phyloP scores from a whole-genome alignment of 2,888 invertebrate species.

The Idaea biselata region DNA sequence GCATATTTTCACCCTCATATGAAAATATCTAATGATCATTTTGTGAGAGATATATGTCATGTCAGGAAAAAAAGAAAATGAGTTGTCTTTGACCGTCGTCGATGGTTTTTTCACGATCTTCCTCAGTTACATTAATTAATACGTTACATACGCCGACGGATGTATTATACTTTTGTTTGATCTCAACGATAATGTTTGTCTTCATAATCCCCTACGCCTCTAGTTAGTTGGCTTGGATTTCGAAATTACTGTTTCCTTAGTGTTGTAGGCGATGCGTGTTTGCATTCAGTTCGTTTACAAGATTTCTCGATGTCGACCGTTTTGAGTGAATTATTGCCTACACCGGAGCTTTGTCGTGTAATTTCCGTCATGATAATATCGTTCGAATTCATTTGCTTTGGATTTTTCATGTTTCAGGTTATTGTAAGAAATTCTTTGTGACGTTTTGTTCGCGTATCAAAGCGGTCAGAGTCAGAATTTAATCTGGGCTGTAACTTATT shows the following conservation, averaged over 20 bases:
- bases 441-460: background rate
- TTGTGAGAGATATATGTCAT: no score
- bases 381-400: slow-evolving; percentile 14
- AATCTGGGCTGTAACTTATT: background rate
- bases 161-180: slow-evolving; percentile 1
- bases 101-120: background rate
- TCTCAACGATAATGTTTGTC: background rate
- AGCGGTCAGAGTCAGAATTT: background rate
- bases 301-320: slow-evolving; percentile 22
- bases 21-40: background rate
- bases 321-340: slow-evolving; percentile 22
- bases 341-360: slow-evolving; percentile 17
- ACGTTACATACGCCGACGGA: background rate
- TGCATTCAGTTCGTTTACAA: slow-evolving; percentile 26
- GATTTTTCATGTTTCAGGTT: slow-evolving; percentile 2
- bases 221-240: background rate
- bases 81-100: background rate
- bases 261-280: slow-evolving; percentile 24
- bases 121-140: background rate
- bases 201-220: background rate
- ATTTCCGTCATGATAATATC: slow-evolving; percentile 21
- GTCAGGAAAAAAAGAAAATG: no score
- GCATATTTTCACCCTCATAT: background rate
- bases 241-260: slow-evolving; percentile 12
- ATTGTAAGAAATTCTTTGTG: slow-evolving; percentile 4